Base-by-base conservation (phyloP, 2,888 invertebrate genomes). In the Andricus curvator region DNA sequence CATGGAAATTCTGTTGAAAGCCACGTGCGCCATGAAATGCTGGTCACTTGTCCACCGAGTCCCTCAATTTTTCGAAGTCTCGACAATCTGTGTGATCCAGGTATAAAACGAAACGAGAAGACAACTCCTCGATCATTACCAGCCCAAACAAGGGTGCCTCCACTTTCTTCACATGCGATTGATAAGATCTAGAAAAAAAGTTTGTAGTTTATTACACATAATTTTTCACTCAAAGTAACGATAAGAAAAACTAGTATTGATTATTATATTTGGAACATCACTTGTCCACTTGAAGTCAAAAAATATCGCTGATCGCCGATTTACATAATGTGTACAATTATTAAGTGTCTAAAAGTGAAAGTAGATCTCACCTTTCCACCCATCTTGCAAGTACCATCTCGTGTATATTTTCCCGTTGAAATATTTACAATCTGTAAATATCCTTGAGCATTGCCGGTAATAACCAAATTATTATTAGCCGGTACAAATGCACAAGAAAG, bases 391-490 rank as follows among this genome's bases (percentile, higher is more conserved):
- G 93, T 93, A 37, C 94, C 93, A 64, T 93, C 95, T 90, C 95
- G 94, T 48, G 96, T 95, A 90, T 96, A 96, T 86, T 97, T 96
- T 74, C 97, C 97, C 4, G 97, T 97, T 0, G 97, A 98, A 51
- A 97, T 95, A 90, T 98, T 98, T 70, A 97, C 94, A 25, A 97
- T 95, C 89, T 96, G 95, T 1, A 98, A 94, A 93, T 96, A 94
- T 17, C 97, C 96, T 87, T 94, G 94, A 15, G 95, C 94, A 89
- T 96, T 97, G 0, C 97, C 97, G 66, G 95, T 96, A 88, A 97
- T 95, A 86, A 97, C 95, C 94, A 97, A 95, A 93, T 97, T 97
- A 90, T 97, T 97, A 90, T 97, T 98, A 68, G 96, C 95, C 0
- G 97, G 97, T 90, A 97, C 96, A 93, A 97, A 97, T 77, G 95